Base-by-base conservation (phyloP, 2,113 vertebrate genomes). In the Hippocampus mohnikei region DNA sequence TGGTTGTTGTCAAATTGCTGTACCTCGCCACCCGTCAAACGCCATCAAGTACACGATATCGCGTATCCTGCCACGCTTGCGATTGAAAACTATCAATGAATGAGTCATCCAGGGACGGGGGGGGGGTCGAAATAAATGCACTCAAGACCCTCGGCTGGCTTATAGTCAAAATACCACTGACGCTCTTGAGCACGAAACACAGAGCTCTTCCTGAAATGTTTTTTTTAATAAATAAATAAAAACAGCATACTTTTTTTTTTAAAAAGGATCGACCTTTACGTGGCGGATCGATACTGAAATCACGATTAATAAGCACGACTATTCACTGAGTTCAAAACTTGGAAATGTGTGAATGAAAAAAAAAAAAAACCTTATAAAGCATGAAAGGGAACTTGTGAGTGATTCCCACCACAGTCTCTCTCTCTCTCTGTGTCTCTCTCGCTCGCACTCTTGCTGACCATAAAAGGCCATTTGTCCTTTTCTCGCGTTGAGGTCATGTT, bases 381-480 rank as follows among this genome's bases (percentile, higher is more conserved):
- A 58, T 27, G 3, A 25, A 65, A 37, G 66, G 70, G 74, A 79
- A 66, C 66, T 82, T 77, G 62, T 12, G 40, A 63, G n/a, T 21
- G 20, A 23, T 23, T 44, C 62, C 29, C 2, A 21, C 18, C 23
- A 61, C 29, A 15, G 3, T 59, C 27, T 59, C 27, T 8, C 58
- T 60, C 58, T 5, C 55, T 33, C 58, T 29, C 58, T 33, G 27
- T 1, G 13, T 59, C 4, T 18, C 4, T 59, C 46, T 61, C 50
- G 6, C 56, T 6, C 41, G 60, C 72, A 78, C 75, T 76, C 75
- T 37, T 12, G 11, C 70, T 65, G 82, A 85, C 87, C 89, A 90
- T 91, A 91, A 88, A 90, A 82, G 88, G 87, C 53, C 77, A 71
- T 76, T 82, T 83, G 80, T 41, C 61, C 37, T 79, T 84, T 76